A percentile compares a stretch with the other conserved stretches of the same genome.
Conservation (phyloP, 2,797 vertebrate genomes). For the Microchirus variegatus region DNA sequence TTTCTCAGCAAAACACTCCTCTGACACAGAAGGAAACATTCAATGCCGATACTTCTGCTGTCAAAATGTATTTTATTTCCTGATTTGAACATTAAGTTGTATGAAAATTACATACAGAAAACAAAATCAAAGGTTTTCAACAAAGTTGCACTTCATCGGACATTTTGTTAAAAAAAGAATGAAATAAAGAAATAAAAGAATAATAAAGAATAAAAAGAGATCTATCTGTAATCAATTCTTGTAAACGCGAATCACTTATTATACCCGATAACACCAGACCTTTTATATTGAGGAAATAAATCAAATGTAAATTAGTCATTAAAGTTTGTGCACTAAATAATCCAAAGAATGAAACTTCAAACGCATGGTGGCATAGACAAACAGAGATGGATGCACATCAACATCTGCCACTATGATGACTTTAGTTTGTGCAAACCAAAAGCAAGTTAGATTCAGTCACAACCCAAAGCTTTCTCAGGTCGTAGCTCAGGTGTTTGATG, state of each 20-base stretch:
- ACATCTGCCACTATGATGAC: neutral
- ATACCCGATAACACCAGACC: neutral
- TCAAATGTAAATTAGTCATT: neutral
- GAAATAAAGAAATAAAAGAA: no score
- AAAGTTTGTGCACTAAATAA: neutral
- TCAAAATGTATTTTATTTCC: neutral
- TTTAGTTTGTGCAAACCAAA: neutral
- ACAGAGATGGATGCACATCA: neutral
- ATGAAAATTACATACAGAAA: neutral
- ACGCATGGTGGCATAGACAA: neutral
- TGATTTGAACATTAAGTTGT: neutral
- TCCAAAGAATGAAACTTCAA: neutral
- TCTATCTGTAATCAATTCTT: no score
- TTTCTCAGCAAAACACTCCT: neutral
- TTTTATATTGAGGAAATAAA: slow-evolving; percentile 1
- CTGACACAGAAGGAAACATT: neutral
- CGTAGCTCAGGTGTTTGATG: slow-evolving; percentile 9
- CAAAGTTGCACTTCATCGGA: neutral
- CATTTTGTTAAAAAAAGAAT: no score
- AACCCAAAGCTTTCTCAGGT: slow-evolving; percentile 18
- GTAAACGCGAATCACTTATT: no score
- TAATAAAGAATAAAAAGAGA: no score
- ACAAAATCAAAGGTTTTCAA: neutral
- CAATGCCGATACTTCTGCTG: neutral
- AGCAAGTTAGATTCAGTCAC: neutral